Evolutionary conservation across 2,113 vertebrate species (phyloP).

Genomic region (Osmerus eperlanus): DNA sequence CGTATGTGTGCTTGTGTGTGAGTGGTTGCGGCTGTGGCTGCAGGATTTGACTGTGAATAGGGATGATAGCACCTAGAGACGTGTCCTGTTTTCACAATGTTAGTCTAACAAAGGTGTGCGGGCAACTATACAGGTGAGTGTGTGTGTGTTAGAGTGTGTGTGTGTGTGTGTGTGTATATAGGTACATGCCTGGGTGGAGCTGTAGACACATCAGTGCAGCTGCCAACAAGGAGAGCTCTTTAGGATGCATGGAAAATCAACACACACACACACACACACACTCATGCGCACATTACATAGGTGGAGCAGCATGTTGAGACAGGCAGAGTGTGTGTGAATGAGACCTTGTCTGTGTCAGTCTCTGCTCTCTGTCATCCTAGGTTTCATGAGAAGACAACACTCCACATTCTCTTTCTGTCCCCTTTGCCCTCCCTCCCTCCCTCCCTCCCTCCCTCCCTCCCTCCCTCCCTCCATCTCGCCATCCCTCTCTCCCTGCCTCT

Average conservation of each 20-base stretch:
- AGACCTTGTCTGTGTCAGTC: conserved; percentile 18
- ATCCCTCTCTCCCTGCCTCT: too few relatives aligned
- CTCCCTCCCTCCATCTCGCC: not conserved
- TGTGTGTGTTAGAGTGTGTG: not conserved
- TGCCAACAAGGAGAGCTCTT: too few relatives aligned
- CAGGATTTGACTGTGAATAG: conserved; percentile 34
- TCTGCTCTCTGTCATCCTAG: not conserved
- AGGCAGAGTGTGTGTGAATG: conserved; percentile 21
- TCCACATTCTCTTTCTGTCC: conserved; percentile 22
- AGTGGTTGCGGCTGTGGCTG: conserved; percentile 1
- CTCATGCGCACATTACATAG: not conserved
- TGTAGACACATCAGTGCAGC: too few relatives aligned
- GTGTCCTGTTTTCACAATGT: conserved; percentile 21
- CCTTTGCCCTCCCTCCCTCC: conserved; percentile 23
- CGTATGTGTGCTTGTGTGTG: conserved; percentile 6
- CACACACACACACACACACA: not conserved
- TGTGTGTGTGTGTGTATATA: not conserved
- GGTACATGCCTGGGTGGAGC: not conserved
- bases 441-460: conserved; percentile 24
- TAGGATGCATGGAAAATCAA: too few relatives aligned
- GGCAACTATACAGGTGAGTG: not conserved
- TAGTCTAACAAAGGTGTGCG: conserved; percentile 17
- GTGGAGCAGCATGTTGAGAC: too few relatives aligned
- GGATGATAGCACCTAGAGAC: conserved; percentile 26
- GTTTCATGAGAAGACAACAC: not conserved